Evolutionary conservation across 35 echinoderm and acorn worm species (phyloP).

Genomic region (Apostichopus parvimensis): DNA sequence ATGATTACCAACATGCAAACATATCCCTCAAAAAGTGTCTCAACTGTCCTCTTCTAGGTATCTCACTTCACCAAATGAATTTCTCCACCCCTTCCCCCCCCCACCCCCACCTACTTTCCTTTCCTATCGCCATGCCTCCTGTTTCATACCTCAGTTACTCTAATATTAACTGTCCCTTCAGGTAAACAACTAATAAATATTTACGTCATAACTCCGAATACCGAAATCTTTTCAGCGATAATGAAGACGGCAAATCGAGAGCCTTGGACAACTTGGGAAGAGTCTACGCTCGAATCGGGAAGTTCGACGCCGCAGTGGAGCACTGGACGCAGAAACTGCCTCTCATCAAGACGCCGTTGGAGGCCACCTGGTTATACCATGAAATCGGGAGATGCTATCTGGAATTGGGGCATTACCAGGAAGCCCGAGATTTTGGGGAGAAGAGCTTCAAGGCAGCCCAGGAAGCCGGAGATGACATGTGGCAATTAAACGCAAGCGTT

Average conservation of each 20-base stretch:
- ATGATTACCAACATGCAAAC: too few relatives aligned
- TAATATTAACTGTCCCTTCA: neutral
- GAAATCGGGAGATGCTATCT: constrained; percentile 95
- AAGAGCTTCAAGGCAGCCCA: constrained; percentile 91
- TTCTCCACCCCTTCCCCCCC: neutral
- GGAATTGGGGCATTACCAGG: constrained; percentile 74
- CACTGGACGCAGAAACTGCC: constrained; percentile 93
- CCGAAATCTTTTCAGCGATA: constrained; percentile 55
- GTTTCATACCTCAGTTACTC: neutral
- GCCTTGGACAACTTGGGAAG: constrained; percentile 90
- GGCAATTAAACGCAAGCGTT: constrained; percentile 97
- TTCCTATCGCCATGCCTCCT: neutral
- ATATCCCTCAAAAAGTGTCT: too few relatives aligned
- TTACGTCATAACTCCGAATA: neutral
- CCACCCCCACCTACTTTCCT: neutral
- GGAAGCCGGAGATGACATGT: constrained; percentile 92
- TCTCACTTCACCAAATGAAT: neutral
- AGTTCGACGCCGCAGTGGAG: constrained; percentile 77
- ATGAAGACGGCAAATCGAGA: constrained; percentile 87
- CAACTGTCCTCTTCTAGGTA: neutral
- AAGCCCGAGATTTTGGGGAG: constrained; percentile 85
- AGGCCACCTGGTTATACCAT: constrained; percentile 94
- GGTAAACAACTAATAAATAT: neutral
- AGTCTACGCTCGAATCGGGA: constrained; percentile 89
- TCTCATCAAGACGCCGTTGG: constrained; percentile 79